These are phyloP conservation scores for Drosophila setosimentum DNA, from an alignment of 2,888 invertebrate genomes.

Conservation along the genomic window DNA sequence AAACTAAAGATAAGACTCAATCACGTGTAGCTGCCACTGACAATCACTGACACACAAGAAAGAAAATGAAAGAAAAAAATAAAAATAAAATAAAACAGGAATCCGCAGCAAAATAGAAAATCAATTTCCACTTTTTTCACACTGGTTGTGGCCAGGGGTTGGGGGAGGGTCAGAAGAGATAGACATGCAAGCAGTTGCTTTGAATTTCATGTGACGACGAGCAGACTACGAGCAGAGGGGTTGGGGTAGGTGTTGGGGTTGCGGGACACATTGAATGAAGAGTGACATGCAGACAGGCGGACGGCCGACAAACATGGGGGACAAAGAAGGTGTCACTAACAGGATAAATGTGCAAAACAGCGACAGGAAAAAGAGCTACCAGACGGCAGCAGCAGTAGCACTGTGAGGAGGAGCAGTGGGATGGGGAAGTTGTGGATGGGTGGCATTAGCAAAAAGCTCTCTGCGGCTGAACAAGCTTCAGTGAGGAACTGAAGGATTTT, in stretches of 20 bases:
- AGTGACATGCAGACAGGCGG: conserved; percentile 56
- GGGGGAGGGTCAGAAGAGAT: conserved; percentile 20
- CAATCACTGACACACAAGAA: conserved; percentile 55
- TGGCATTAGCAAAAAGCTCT: conserved; percentile 44
- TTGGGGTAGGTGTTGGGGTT: not conserved
- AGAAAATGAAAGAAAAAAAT: conserved; percentile 15
- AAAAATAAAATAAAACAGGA: conserved; percentile 30
- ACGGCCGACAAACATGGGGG: conserved; percentile 50
- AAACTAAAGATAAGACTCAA: conserved; percentile 81
- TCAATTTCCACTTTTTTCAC: conserved; percentile 77
- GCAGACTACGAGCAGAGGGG: conserved; percentile 32
- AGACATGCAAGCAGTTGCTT: conserved; percentile 77
- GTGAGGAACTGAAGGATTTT: conserved; percentile 33
- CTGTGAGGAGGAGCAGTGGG: not conserved
- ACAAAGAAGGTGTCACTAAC: conserved; percentile 81
- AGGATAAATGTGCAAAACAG: conserved; percentile 80
- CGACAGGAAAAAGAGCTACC: conserved; percentile 79
- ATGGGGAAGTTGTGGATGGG: not conserved
- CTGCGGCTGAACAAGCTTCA: conserved; percentile 10
- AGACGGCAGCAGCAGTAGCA: conserved; percentile 23
- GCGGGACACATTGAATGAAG: conserved; percentile 65
- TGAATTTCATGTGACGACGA: conserved; percentile 68
- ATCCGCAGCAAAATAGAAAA: conserved; percentile 71
- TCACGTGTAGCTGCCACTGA: conserved; percentile 74
- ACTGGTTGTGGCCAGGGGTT: conserved; percentile 17